Evolutionary conservation across 2,797 vertebrate genomes (phyloP).

Genomic region (Gymnopithys bicolor): DNA sequence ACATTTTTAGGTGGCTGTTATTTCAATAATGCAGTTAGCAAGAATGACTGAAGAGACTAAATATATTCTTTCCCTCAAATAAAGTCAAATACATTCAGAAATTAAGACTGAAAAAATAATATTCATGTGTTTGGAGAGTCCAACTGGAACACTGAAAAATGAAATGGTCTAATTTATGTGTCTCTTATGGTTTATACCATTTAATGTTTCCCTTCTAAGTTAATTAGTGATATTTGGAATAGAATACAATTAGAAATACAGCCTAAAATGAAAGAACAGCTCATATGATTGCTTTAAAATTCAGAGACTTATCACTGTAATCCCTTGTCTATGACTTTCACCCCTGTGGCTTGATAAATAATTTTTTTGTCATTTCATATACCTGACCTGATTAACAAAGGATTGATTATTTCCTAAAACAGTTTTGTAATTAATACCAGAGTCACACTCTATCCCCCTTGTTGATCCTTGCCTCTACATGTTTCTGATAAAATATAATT

Average conservation of each 20-base stretch:
- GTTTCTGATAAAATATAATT: conserved; percentile 78
- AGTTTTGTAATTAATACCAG: conserved; percentile 72
- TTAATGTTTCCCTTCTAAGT: conserved; percentile 18
- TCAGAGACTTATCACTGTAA: neutral
- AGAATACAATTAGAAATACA: neutral
- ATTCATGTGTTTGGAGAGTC: neutral
- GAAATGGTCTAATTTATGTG: neutral
- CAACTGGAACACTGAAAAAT: conserved; percentile 8
- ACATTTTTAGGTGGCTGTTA: neutral
- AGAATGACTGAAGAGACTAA: neutral
- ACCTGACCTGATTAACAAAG: conserved; percentile 57
- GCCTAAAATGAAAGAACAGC: neutral
- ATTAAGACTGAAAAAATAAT: conserved; percentile 14
- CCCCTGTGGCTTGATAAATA: conserved; percentile 55
- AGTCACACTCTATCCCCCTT: conserved; percentile 43
- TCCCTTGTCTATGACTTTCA: conserved; percentile 6
- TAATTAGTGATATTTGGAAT: conserved; percentile 33
- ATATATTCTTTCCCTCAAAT: neutral
- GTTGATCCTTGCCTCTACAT: conserved; percentile 63
- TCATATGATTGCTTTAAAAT: neutral
- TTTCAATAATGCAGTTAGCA: neutral
- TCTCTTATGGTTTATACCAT: conserved; percentile 1
- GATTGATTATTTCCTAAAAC: conserved; percentile 73
- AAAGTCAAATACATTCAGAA: neutral
- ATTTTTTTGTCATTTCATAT: conserved; percentile 52